Conservation (phyloP, 2,888 invertebrate species). For the Alsophila aescularia region DNA sequence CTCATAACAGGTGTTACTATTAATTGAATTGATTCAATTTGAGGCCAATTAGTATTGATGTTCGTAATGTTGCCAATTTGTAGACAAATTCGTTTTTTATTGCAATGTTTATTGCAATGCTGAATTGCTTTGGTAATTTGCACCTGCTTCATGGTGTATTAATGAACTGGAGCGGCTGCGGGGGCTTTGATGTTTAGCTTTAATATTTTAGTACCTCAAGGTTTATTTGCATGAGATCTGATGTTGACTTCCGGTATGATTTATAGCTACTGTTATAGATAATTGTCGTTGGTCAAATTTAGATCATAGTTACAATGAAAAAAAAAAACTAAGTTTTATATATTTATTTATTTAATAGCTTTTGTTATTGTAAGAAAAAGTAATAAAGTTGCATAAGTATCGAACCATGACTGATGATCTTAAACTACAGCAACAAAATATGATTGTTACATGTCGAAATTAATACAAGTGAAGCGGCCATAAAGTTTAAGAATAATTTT, state of each 20-base stretch:
- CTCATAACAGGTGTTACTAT: slow-evolving; percentile 7
- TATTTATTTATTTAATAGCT: too few relatives aligned
- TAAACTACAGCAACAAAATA: too few relatives aligned
- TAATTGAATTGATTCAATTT: slow-evolving; percentile 17
- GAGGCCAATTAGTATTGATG: slow-evolving; percentile 18
- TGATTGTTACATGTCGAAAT: slow-evolving; percentile 2
- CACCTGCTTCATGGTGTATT: slow-evolving; percentile 19
- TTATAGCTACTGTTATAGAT: too few relatives aligned
- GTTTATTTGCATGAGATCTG: not conserved
- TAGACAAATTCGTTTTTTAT: slow-evolving; percentile 28
- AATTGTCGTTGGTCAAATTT: too few relatives aligned
- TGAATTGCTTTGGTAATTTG: slow-evolving; percentile 19
- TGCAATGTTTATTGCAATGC: slow-evolving; percentile 19
- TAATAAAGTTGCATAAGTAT: too few relatives aligned
- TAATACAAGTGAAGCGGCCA: not conserved
- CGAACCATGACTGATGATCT: too few relatives aligned
- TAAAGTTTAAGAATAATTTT: slow-evolving; percentile 5
- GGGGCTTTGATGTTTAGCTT: slow-evolving; percentile 6
- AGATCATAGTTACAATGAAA: too few relatives aligned
- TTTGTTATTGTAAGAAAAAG: too few relatives aligned
- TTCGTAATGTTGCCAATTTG: slow-evolving; percentile 22
- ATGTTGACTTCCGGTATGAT: not conserved
- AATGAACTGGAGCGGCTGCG: slow-evolving; percentile 26
- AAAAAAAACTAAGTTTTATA: too few relatives aligned
- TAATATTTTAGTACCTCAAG: not conserved